Base-by-base conservation (phyloP, 2,113 vertebrate genomes). In the Gadus chalcogrammus region DNA sequence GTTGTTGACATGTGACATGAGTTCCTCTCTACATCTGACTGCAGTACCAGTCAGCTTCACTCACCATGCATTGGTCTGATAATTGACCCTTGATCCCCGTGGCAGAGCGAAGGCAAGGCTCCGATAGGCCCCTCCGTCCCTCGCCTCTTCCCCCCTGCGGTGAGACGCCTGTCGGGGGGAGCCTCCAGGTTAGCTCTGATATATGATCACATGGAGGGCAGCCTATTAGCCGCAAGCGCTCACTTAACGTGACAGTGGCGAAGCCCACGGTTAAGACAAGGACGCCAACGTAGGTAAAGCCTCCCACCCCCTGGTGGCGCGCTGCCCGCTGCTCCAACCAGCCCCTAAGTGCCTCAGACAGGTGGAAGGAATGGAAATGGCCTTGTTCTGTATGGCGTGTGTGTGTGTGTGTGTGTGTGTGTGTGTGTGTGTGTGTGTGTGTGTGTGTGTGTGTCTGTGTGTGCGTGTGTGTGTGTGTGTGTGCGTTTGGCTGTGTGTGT, bases 291-390 rank as follows among this genome's bases (percentile, higher is more conserved):
- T 65, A 71, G 79, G 80, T 83, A 76, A 83, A 72, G 64, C 24
- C n/a, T 20, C 20, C 20, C 20, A 20, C 70, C 79, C 82, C 81
- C 92, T 75, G 73, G 91, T 81, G 75, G 67, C 90, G 91, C 84
- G 87, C 93, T 92, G 92, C 75, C 93, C 91, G 93, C 91, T 88
- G 91, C 93, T 94, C 88, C 91, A 90, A 93, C 91, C 90, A 89
- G 88, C 92, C 69, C 73, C 90, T 94, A 93, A 95, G 95, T 95
- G 93, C 93, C 91, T 88, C 88, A 93, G 93, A 93, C 94, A 87
- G 86, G 79, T 85, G 86, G 93, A 94, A 95, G 95, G 93, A 95
- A 95, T 94, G 94, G 93, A 93, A 93, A 93, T 93, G 90, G 91
- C 91, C 92, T 91, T 75, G 82, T 83, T 89, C 88, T 89, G 89